Conservation (phyloP, 2,797 vertebrate genomes). For the Erpetoichthys calabaricus region DNA sequence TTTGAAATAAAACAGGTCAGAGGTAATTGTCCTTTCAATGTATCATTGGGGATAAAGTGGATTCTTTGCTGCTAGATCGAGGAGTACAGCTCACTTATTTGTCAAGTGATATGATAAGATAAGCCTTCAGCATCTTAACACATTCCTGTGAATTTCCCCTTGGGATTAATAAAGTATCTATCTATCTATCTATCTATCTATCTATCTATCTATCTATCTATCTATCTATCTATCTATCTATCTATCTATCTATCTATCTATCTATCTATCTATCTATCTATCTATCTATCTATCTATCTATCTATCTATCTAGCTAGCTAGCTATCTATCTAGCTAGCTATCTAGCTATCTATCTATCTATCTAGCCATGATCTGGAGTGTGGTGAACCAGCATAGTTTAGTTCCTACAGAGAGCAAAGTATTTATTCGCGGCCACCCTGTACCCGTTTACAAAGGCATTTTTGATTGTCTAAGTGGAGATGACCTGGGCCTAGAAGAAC, state of each 20-base stretch:
- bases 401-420: slow-evolving; percentile 9
- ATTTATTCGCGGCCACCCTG: slow-evolving; percentile 14
- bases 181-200: too few species aligned
- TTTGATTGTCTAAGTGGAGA: slow-evolving; percentile 18
- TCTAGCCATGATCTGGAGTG: slow-evolving; percentile 30
- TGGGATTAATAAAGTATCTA: too few species aligned
- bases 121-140: slow-evolving; percentile 29
- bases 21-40: slow-evolving; percentile 24
- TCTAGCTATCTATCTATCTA: too few species aligned
- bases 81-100: slow-evolving; percentile 33
- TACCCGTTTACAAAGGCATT: slow-evolving; percentile 25
- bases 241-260: too few species aligned
- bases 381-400: slow-evolving; percentile 13
- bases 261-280: too few species aligned
- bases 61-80: slow-evolving; percentile 29
- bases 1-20: slow-evolving; percentile 32
- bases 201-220: too few species aligned
- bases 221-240: too few species aligned
- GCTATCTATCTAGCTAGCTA: too few species aligned
- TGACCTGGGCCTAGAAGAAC: slow-evolving; percentile 1
- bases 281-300: too few species aligned
- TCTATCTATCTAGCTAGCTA: too few species aligned
- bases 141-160: too few species aligned
- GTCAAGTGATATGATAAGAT: slow-evolving; percentile 24
- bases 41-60: slow-evolving; percentile 35